phyloP scores from a whole-genome alignment of 1,140 invertebrate species.

The Matsumurasca onukii region DNA sequence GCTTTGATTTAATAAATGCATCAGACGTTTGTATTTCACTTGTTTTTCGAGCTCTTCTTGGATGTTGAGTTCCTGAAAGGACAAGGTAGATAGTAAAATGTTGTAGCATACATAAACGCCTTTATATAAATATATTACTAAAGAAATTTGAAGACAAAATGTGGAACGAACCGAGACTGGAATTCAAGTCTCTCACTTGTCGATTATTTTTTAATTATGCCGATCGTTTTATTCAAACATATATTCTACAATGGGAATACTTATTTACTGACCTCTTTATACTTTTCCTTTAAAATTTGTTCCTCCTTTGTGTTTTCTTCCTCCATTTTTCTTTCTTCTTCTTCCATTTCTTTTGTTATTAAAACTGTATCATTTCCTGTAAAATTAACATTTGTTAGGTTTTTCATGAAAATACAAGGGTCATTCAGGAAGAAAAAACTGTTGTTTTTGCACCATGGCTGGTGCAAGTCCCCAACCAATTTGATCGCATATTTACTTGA shows the following conservation, averaged over 20 bases:
- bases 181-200: too few relatives aligned
- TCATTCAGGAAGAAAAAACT: background rate
- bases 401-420: background rate
- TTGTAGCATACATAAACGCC: background rate
- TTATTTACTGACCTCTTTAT: conserved; percentile 1
- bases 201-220: too few relatives aligned
- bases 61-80: background rate
- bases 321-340: background rate
- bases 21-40: conserved; percentile 28
- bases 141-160: too few relatives aligned
- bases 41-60: conserved; percentile 28
- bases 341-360: conserved; percentile 3
- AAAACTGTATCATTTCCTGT: background rate
- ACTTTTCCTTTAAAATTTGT: background rate
- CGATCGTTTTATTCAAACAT: background rate
- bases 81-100: background rate
- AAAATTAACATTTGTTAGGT: too few relatives aligned
- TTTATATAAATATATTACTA: too few relatives aligned
- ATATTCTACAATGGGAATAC: background rate
- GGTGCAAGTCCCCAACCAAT: too few relatives aligned
- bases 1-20: conserved; percentile 32
- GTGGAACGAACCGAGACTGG: too few relatives aligned
- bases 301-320: conserved; percentile 8
- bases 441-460: too few relatives aligned
- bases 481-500: too few relatives aligned